Percentiles rank a stretch among this genome's conserved stretches.
Evolutionary conservation across 2,113 vertebrate genomes (phyloP).

Genomic region (Ictalurus furcatus): DNA sequence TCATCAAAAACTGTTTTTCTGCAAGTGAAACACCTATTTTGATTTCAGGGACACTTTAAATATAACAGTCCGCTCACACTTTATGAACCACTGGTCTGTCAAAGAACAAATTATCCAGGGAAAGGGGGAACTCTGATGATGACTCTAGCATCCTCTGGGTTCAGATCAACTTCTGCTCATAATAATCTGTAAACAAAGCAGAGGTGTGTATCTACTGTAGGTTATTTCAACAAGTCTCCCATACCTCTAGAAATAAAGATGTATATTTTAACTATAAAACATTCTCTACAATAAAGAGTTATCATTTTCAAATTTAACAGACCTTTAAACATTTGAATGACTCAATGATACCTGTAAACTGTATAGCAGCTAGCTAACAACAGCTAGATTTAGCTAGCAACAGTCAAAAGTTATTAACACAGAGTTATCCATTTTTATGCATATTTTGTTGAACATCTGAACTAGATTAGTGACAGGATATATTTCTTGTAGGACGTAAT

Average conservation of each 20-base stretch:
- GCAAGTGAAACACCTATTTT: background rate
- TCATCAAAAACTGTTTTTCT: background rate
- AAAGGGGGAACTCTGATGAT: constrained; percentile 69
- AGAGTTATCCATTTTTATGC: background rate
- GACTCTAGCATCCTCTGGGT: constrained; percentile 71
- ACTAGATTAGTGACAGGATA: background rate
- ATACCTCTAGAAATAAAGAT: background rate
- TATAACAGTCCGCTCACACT: constrained; percentile 73
- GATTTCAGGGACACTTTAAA: background rate
- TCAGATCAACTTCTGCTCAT: constrained; percentile 20
- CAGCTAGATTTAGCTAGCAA: background rate
- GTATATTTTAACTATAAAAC: background rate
- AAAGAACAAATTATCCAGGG: constrained; percentile 82
- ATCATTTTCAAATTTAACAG: background rate
- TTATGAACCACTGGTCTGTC: constrained; percentile 75
- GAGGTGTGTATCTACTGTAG: background rate
- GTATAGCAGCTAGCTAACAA: background rate
- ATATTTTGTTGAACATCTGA: background rate
- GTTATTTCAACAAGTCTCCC: background rate
- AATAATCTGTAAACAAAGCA: background rate
- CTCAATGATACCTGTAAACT: background rate
- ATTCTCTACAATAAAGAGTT: background rate
- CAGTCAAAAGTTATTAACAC: background rate
- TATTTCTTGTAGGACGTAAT: background rate
- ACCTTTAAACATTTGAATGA: background rate